Conservation (phyloP, 1,140 invertebrate species). For the Micrasema minimum region DNA sequence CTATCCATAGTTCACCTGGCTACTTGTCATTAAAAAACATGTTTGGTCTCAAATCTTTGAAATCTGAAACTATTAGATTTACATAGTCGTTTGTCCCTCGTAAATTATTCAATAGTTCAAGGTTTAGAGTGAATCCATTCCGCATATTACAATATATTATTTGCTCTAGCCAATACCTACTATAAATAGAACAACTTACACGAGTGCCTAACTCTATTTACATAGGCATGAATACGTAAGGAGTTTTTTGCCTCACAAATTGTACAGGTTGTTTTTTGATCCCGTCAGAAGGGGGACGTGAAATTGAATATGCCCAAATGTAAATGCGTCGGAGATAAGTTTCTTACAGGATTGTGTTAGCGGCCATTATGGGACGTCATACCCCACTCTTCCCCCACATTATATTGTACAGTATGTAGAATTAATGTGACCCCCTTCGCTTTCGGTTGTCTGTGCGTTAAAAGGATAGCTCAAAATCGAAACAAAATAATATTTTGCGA, state of each 20-base stretch:
- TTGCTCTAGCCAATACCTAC: not conserved
- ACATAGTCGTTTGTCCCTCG: not conserved
- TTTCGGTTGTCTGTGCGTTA: conserved; percentile 8
- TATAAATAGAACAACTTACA: not conserved
- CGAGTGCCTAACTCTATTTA: conserved; percentile 4
- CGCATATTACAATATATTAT: not conserved
- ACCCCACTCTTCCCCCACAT: conserved; percentile 16
- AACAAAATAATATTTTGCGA: no score
- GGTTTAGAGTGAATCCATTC: not conserved
- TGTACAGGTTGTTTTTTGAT: conserved; percentile 36
- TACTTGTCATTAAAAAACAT: no score
- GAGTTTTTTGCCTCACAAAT: conserved; percentile 33
- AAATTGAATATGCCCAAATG: conserved; percentile 32
- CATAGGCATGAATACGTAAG: conserved; percentile 26
- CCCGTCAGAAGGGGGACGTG: conserved; percentile 17
- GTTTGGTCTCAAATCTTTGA: no score
- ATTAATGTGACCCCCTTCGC: conserved; percentile 28
- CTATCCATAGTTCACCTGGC: no score
- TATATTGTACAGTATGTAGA: conserved; percentile 8
- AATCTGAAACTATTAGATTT: no score
- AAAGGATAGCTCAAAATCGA: not conserved
- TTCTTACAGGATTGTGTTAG: conserved; percentile 34
- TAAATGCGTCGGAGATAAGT: conserved; percentile 36
- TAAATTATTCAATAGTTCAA: conserved; percentile 32
- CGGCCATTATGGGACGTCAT: conserved; percentile 22